Evolutionary conservation across 2,113 vertebrate species (phyloP).

Genomic region (Dendrocopos noguchii): DNA sequence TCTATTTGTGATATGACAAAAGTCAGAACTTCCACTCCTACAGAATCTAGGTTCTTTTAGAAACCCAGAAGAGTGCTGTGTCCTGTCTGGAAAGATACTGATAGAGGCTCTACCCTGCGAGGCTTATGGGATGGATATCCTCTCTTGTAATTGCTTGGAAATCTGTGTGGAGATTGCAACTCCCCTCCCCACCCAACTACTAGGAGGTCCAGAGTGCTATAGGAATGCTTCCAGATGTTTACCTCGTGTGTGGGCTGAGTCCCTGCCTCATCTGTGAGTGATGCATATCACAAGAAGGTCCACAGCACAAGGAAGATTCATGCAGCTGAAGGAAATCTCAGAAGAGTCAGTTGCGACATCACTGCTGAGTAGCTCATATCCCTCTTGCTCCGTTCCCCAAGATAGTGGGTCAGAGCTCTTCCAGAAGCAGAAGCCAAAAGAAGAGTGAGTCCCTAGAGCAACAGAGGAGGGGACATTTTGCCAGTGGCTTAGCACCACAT

Average conservation of each 20-base stretch:
- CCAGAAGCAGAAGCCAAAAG: not conserved
- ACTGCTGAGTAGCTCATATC: not conserved
- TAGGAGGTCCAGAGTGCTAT: not conserved
- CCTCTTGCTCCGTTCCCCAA: not conserved
- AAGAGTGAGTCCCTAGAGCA: not conserved
- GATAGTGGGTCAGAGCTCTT: not conserved
- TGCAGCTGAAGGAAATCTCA: rapidly evolving
- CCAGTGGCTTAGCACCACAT: not conserved
- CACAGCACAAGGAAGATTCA: not conserved
- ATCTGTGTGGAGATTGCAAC: not conserved
- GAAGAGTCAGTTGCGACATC: not conserved
- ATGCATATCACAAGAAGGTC: not conserved
- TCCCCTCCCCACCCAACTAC: not conserved
- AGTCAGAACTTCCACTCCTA: not conserved
- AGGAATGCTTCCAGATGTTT: slow-evolving; percentile 20
- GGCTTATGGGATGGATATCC: not conserved
- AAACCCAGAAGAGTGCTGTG: not conserved
- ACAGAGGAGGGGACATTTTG: not conserved
- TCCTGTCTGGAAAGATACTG: not conserved
- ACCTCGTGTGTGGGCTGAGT: not conserved
- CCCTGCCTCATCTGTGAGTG: not conserved
- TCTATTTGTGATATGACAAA: not conserved
- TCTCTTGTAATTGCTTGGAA: not conserved
- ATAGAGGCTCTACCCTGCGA: rapidly evolving
- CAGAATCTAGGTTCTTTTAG: not conserved